These are phyloP conservation scores for Panagrolaimus sp. DNA, from an alignment of 1,140 invertebrate species.

Conservation along the genomic window DNA sequence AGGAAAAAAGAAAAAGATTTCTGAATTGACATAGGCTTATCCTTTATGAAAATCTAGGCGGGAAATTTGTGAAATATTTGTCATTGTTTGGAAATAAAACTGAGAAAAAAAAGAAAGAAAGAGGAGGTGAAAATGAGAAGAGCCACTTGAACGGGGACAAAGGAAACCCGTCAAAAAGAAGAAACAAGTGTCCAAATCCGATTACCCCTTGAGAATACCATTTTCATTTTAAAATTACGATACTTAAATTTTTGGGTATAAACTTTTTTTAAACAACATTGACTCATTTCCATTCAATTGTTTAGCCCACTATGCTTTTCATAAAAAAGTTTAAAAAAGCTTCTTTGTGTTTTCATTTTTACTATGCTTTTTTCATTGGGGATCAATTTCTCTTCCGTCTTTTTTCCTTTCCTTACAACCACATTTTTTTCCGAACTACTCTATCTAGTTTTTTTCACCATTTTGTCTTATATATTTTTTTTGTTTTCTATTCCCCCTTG, in stretches of 20 bases:
- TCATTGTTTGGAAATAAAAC: constrained; percentile 2
- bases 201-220: not conserved
- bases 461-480: too few species aligned
- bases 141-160: not conserved
- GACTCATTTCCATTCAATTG: too few species aligned
- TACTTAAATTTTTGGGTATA: too few species aligned
- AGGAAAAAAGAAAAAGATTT: not conserved
- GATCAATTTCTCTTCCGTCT: constrained; percentile 14
- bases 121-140: constrained; percentile 8
- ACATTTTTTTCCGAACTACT: not conserved
- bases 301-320: too few species aligned
- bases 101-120: not conserved
- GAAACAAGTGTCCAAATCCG: constrained; percentile 12
- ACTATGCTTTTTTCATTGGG: constrained; percentile 10
- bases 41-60: constrained; percentile 15
- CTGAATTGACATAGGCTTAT: constrained; percentile 4
- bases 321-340: too few species aligned
- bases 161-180: not conserved
- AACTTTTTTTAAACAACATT: too few species aligned
- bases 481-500: constrained; percentile 11
- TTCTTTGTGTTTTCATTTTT: constrained; percentile 10
- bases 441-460: not conserved
- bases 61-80: constrained; percentile 11
- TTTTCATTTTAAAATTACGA: constrained; percentile 1
- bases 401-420: not conserved